Base-by-base conservation (phyloP, 1,140 invertebrate genomes). In the Lepidostoma basale region DNA sequence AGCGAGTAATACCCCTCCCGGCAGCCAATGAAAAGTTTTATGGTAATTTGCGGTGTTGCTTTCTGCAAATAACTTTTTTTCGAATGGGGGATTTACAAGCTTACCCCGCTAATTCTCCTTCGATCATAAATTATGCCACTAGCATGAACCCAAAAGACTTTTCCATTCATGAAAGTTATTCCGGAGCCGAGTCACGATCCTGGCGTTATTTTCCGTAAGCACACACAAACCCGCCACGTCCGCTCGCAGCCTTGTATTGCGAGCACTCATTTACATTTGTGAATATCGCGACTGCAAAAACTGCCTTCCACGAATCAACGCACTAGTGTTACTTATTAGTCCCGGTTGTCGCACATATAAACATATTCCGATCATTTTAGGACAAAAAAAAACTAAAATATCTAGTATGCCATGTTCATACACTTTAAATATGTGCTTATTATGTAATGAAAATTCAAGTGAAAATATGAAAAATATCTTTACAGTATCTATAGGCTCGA, bases 201-300 rank as follows among this genome's bases (percentile, higher is more conserved):
- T 45, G 56, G 64, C 69, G 69, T 70, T 70, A 70, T 67, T 70
- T 63, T 70, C 69, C 58, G 25, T 70, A 66, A 66, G 62, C 59
- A 59, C 52, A 64, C 54, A 62, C 54, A 60, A 67, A 69, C 62
- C 49, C 54, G 56, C 33, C 67, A 63, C 67, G 67, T 63, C 18
- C 54, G 67, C 25, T 40, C 67, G 40, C 40, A 33, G 30, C 9
- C 18, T 23, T 20, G 45, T 49, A 49, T 23, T 49, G 20, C 20
- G 45, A 18, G 9, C n/a, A n/a, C 18, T 22, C 45, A 49, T 49
- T 49, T 49, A 25, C 45, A 49, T 49, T 49, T 23, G 45, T n/a
- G 45, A 49, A 49, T 23, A 49, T 23, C 45, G 20, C 22, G 18
- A 23, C n/a, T 18, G 20, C 18, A 23, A n/a, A 23, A 22, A 12